Evolutionary conservation across 2,113 vertebrate species (phyloP), one percentile per base, ranked within the genome.

Genomic region (Meleagris gallopavo): DNA sequence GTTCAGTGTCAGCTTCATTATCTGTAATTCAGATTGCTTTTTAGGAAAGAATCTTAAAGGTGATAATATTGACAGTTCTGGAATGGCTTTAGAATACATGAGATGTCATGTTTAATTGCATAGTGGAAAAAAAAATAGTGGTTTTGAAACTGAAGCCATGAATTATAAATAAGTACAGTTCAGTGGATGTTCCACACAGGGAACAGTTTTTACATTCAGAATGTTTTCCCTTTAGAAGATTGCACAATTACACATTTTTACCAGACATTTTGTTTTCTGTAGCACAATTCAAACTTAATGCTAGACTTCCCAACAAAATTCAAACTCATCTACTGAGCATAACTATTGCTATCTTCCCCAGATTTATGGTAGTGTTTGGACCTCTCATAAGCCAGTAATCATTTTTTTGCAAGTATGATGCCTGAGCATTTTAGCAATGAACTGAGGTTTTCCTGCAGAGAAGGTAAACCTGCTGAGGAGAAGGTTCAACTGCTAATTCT

Each of bases 401-500:
- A 15, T 9, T 22, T n/a, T 64, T 67, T 57, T 64, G 32, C 43
- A 91, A 27, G 18, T 72, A 16, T 41, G 12, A 11, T 4, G 2
- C 71, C 46, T 72, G 65, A 82, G 81, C 75, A 57, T 15, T 70
- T 83, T 36, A 78, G 50, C 57, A 3, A 1, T 61, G 34, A 25
- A 15, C 5, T 88, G 24, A 55, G 34, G 2, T 9, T 29, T 11
- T 70, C 78, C 84, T 77, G 22, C 16, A 34, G 21, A 77, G 78
- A 77, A 62, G n/a, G 38, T 85, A 52, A 52, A 29, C 25, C 13
- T 60, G 32, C 7, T 77, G 22, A 20, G 45, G 24, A 77, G 74
- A 77, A 62, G 36, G 29, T 80, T 88, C 66, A 82, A 1, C 50
- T 83, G n/a, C 18, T 73, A 87, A 76, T 92, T 94, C 93, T 87